Base-by-base conservation (phyloP, 2,113 vertebrate species). In the Hucho hucho region DNA sequence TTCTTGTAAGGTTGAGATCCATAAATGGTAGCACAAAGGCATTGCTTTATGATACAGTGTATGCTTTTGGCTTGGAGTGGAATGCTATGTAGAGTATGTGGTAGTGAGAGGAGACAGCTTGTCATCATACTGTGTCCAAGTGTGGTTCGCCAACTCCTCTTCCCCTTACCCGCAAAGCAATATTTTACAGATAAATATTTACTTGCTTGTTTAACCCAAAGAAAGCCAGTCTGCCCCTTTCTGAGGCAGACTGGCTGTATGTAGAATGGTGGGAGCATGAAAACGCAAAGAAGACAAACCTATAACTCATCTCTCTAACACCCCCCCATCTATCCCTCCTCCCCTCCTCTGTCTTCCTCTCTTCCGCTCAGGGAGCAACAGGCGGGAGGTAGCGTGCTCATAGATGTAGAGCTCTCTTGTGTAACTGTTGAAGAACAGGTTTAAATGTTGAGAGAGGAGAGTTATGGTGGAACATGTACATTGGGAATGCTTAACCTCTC, bases 391-490 rank as follows among this genome's bases (percentile, higher is more conserved):
- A 63, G 22, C 61, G 29, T 29, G 47, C 64, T 81, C 13, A 20
- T 72, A 72, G 75, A 28, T 63, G 82, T 69, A 3, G 43, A 20
- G 26, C 3, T 7, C 69, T 78, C 58, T 86, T 83, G 74, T 81
- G 64, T 74, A 82, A 87, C 75, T 82, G 79, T 75, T 71, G 83
- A 75, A 76, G 74, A 93, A 89, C 88, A 74, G 86, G 91, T 92
- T 91, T 91, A 37, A 70, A 86, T 61, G 79, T 47, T 32, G 61
- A 58, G 64, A n/a, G 70, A 74, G 77, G 68, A 65, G 49, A 43
- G 37, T 76, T 59, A 75, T 26, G 12, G 25, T 22, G 69, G 76
- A 72, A 64, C 47, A 22, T 65, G 82, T 64, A 77, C 79, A 69
- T 71, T n/a, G 73, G 79, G 87, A 88, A 89, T 86, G 75, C 77